These are phyloP conservation scores for Aporophyla lueneburgensis DNA, from an alignment of 2,888 invertebrate species.

Conservation along the genomic window DNA sequence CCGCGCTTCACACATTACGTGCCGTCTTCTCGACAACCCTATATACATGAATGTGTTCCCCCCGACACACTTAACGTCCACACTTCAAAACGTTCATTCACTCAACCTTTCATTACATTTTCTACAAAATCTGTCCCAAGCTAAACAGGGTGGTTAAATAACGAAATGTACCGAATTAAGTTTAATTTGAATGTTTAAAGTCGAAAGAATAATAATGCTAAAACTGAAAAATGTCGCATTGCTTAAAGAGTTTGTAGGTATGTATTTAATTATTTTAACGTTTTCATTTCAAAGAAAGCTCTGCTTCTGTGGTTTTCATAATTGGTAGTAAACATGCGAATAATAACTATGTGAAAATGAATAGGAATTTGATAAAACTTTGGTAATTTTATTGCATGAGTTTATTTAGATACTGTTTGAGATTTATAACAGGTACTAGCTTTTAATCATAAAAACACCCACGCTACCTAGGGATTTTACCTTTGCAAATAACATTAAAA, in stretches of 20 bases:
- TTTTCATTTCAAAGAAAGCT: slow-evolving; percentile 65
- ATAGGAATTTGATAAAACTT: slow-evolving; percentile 49
- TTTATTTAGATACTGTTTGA: slow-evolving; percentile 4
- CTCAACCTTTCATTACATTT: slow-evolving; percentile 27
- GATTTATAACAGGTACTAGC: background rate
- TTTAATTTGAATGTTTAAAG: slow-evolving; percentile 34
- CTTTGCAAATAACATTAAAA: no score
- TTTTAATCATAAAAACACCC: background rate
- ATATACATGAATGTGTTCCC: slow-evolving; percentile 32
- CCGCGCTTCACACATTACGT: slow-evolving; percentile 40
- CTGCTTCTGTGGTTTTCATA: slow-evolving; percentile 55
- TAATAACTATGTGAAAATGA: slow-evolving; percentile 57
- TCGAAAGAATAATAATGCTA: slow-evolving; percentile 36
- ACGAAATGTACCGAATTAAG: slow-evolving; percentile 36
- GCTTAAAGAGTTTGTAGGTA: slow-evolving; percentile 51
- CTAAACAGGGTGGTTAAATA: slow-evolving; percentile 36
- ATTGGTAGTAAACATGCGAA: slow-evolving; percentile 63
- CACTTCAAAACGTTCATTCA: slow-evolving; percentile 56
- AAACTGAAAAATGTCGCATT: slow-evolving; percentile 51
- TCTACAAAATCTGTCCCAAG: slow-evolving; percentile 12
- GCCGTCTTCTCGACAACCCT: slow-evolving; percentile 32
- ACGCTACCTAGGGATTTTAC: background rate
- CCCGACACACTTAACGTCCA: slow-evolving; percentile 27
- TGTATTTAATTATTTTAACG: slow-evolving; percentile 62
- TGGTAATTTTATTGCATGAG: slow-evolving; percentile 31